Percentiles rank a stretch among this genome's conserved stretches.
Evolutionary conservation across 2,113 vertebrate species (phyloP).

Genomic region (Synchiropus splendidus): DNA sequence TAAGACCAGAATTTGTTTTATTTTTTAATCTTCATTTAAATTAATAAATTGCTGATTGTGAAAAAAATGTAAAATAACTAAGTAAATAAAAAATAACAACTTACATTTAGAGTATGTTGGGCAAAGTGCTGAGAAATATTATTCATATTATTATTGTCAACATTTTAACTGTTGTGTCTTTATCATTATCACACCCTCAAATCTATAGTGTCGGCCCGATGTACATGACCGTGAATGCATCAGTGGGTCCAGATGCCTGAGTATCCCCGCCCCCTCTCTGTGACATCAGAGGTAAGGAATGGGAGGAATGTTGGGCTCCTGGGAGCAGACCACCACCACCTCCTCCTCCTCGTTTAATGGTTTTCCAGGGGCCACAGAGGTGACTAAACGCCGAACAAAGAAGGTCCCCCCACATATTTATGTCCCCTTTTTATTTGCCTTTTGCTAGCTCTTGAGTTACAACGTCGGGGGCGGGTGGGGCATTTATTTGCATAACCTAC

Average conservation of each 20-base stretch:
- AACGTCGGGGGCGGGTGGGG: slow-evolving; percentile 6
- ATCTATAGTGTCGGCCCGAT: neutral
- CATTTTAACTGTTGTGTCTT: neutral
- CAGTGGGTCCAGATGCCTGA: slow-evolving; percentile 28
- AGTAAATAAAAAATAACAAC: too few species aligned
- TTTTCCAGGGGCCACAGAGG: slow-evolving; percentile 55
- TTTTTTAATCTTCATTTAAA: too few species aligned
- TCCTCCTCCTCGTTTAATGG: slow-evolving; percentile 55
- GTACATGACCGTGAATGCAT: slow-evolving; percentile 18
- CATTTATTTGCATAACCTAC: slow-evolving; percentile 32
- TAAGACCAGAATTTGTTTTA: too few species aligned
- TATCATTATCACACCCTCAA: neutral
- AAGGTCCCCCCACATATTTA: slow-evolving; percentile 33
- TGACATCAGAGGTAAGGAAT: slow-evolving; percentile 68
- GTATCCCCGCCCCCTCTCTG: slow-evolving; percentile 35
- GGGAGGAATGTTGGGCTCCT: slow-evolving; percentile 59
- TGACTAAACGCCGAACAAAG: slow-evolving; percentile 56
- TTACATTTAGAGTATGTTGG: too few species aligned
- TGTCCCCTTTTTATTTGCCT: slow-evolving; percentile 21
- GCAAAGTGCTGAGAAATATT: too few species aligned
- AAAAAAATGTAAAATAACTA: too few species aligned
- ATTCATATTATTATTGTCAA: too few species aligned
- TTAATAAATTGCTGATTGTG: too few species aligned
- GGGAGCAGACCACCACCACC: slow-evolving; percentile 39
- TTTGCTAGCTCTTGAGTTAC: slow-evolving; percentile 30